Evolutionary conservation across 2,113 vertebrate genomes (phyloP).

Genomic region (Pomatostomus ruficeps): DNA sequence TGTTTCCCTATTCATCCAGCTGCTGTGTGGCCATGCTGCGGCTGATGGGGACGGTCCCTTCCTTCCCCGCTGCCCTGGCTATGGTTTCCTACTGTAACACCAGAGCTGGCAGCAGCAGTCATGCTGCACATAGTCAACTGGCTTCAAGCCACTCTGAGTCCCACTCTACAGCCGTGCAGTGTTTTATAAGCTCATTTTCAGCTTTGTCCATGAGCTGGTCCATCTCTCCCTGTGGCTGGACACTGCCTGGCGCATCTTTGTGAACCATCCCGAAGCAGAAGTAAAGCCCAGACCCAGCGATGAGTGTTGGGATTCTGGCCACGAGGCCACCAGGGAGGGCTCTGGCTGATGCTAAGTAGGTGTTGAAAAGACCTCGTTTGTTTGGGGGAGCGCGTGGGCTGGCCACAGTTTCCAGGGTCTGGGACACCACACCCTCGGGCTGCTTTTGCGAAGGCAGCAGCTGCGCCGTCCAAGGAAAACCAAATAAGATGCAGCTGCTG

Average conservation of each 20-base stretch:
- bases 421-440: slow-evolving; percentile 23
- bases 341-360: slow-evolving; percentile 1
- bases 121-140: accelerated
- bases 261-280: accelerated
- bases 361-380: slow-evolving; percentile 21
- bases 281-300: background rate
- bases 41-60: accelerated
- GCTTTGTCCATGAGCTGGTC: background rate
- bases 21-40: background rate
- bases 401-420: background rate
- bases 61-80: background rate
- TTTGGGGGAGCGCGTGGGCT: accelerated
- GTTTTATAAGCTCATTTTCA: background rate
- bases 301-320: background rate
- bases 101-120: accelerated
- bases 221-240: background rate
- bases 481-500: slow-evolving; percentile 8
- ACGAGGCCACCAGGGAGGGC: background rate
- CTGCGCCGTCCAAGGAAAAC: background rate
- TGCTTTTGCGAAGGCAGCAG: background rate
- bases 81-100: accelerated
- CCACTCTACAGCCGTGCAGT: background rate
- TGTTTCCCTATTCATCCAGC: background rate
- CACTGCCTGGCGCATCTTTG: background rate
- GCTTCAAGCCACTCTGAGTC: background rate